These are phyloP conservation scores for Sminthurinus aureus DNA, from an alignment of 2,888 invertebrate genomes.

Conservation along the genomic window DNA sequence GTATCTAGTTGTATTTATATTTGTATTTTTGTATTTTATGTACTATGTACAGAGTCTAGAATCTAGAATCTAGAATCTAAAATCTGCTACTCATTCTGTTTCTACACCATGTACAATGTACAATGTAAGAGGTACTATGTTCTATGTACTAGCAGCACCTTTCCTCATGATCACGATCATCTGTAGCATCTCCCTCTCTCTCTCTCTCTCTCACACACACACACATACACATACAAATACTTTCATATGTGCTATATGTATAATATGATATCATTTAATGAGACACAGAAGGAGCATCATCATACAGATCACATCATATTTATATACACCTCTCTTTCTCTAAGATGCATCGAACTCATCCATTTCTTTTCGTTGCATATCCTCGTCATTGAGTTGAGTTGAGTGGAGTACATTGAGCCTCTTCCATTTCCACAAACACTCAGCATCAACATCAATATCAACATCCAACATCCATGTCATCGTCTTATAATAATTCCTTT, in stretches of 20 bases:
- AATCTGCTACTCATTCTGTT: neutral
- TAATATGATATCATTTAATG: neutral
- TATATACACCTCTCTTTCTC: no score
- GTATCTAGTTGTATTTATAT: neutral
- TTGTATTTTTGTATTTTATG: no score
- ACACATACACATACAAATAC: no score
- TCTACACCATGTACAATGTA: no score
- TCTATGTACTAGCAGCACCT: neutral
- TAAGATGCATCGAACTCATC: constrained; percentile 28
- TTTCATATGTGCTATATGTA: no score
- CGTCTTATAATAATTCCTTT: no score
- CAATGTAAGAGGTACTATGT: neutral
- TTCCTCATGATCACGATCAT: constrained; percentile 6
- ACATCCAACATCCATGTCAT: no score
- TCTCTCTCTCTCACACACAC: no score
- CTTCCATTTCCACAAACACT: neutral
- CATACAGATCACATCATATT: neutral
- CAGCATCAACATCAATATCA: no score
- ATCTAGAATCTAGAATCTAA: no score
- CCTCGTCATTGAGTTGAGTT: neutral
- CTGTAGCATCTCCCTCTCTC: neutral
- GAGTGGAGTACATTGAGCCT: neutral
- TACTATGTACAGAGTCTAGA: neutral
- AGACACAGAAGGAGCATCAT: constrained; percentile 10
- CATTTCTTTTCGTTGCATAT: constrained; percentile 8